Evolutionary conservation across 2,797 vertebrate genomes (phyloP), one percentile per base, ranked within the genome.

Genomic region (Xenentodon cancila): DNA sequence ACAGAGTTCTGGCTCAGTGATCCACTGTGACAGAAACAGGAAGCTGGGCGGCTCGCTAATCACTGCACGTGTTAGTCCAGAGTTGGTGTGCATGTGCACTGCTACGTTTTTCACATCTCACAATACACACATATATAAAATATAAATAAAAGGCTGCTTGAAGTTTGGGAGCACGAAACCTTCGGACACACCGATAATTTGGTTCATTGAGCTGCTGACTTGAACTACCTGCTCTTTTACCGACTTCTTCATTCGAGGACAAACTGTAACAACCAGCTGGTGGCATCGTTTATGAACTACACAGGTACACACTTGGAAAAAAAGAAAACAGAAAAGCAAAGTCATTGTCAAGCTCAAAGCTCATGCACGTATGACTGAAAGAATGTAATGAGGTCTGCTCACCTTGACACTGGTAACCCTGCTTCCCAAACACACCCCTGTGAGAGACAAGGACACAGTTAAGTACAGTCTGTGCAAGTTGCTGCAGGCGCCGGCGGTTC

Each of bases 331-430:
- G 2, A 20, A 47, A 64, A 25, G 42, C 47, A 16, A 67, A 53
- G 8, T 34, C 2, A 30, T 3, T n/a, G 46, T 71, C 25, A 66
- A 19, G 42, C 21, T 53, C 7, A 5, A 0, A 53, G 25, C 21
- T 34, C 1, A 2, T 1, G 30, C 9, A 9, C 20, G n/a, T 17
- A 5, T 37, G 20, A 53, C 56, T 11, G 7, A 44, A 12, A 11
- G 18, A 60, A 15, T 16, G 40, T 8, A 40, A 64, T 1, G 20
- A 43, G 7, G 34, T 15, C 5, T 19, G 47, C 92, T 93, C 88
- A 99, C 98, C 94, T 95, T 99, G 98, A 88, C 98, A 99, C 84
- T 99, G 98, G 89, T 99, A 99, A 55, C 96, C 98, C 80, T 99
- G 98, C 81, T 98, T 99, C 62, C 97, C 97, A 91, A 99, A 96